Percentiles rank a stretch among this genome's conserved stretches.
phyloP scores from a whole-genome alignment of 2,113 vertebrate species.

The Sporophila hypoxantha region DNA sequence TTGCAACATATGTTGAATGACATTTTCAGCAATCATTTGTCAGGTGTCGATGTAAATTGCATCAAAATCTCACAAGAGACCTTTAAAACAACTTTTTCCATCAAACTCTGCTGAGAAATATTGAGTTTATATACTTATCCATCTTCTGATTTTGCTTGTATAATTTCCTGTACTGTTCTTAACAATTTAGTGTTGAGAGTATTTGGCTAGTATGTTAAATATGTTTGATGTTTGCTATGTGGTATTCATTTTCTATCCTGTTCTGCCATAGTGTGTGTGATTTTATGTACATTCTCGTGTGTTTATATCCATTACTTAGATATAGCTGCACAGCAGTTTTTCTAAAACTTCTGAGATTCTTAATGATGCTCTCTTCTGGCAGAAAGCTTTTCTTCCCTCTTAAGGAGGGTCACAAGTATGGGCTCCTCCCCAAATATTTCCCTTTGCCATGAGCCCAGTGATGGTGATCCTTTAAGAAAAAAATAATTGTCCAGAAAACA shows the following conservation, averaged over 20 bases:
- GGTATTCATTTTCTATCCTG: neutral
- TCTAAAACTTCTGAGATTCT: neutral
- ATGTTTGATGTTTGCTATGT: neutral
- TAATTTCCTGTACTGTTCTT: neutral
- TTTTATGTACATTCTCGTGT: neutral
- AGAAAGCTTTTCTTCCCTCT: neutral
- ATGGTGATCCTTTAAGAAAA: neutral
- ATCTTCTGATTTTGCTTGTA: neutral
- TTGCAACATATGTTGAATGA: neutral
- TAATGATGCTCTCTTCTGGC: neutral
- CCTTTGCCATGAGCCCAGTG: neutral
- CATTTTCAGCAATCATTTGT: conserved; percentile 5
- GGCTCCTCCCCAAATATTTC: neutral
- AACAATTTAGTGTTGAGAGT: neutral
- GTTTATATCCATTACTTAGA: neutral
- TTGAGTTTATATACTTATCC: neutral
- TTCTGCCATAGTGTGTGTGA: neutral
- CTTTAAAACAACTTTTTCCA: neutral
- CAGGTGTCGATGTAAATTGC: neutral
- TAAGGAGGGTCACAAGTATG: neutral
- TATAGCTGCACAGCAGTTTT: neutral
- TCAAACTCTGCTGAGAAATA: neutral
- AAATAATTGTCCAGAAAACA: neutral
- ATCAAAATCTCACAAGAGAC: neutral
- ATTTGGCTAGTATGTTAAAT: neutral